Evolutionary conservation across 1,140 invertebrate species (phyloP).

Genomic region (Hermetia illucens): DNA sequence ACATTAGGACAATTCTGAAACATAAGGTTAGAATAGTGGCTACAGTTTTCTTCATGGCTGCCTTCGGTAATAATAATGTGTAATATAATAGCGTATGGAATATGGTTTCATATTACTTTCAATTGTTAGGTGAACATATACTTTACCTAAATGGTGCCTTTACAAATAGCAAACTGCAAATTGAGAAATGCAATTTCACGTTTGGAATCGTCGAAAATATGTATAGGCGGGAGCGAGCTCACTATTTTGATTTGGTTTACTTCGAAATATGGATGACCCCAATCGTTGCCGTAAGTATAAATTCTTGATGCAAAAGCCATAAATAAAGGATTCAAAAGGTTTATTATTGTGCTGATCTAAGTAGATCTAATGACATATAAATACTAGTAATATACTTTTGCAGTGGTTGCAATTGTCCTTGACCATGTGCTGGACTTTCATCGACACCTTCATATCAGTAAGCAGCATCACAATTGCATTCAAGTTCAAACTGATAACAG

Average conservation of each 20-base stretch:
- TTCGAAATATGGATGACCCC: conserved; percentile 15
- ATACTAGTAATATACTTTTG: too few relatives aligned
- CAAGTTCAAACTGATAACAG: conserved; percentile 41
- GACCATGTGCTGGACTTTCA: conserved; percentile 53
- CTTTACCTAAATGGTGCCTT: conserved; percentile 20
- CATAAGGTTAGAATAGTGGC: too few relatives aligned
- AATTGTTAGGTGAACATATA: conserved; percentile 14
- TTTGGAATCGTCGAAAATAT: conserved; percentile 23
- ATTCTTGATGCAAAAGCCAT: neutral
- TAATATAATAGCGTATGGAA: too few relatives aligned
- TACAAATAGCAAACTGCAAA: conserved; percentile 20
- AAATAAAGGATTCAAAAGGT: neutral
- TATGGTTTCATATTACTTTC: conserved; percentile 8
- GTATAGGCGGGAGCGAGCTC: conserved; percentile 19
- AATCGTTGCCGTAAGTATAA: conserved; percentile 13
- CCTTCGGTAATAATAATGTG: too few relatives aligned
- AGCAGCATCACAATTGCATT: conserved; percentile 37
- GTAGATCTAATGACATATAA: too few relatives aligned
- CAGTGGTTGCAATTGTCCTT: conserved; percentile 23
- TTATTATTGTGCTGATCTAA: neutral
- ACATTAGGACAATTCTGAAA: too few relatives aligned
- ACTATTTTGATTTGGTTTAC: conserved; percentile 17
- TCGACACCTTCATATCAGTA: conserved; percentile 45
- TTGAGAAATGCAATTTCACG: conserved; percentile 18
- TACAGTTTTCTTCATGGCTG: too few relatives aligned